Evolutionary conservation across 2,113 vertebrate species (phyloP).

Genomic region (Pampusana beccarii): DNA sequence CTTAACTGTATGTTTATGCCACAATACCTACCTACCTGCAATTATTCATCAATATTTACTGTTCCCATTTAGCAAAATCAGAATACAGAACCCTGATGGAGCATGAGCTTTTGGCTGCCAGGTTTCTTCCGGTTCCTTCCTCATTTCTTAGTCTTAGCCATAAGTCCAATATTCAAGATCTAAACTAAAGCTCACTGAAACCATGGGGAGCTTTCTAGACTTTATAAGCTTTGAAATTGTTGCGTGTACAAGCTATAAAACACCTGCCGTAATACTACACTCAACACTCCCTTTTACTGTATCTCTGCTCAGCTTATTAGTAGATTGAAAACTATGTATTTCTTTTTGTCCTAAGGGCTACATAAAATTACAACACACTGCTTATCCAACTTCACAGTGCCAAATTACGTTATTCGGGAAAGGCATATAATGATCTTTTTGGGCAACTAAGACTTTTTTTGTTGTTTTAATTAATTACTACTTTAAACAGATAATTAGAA

Average conservation of each 20-base stretch:
- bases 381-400: background rate
- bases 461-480: background rate
- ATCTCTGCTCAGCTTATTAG: background rate
- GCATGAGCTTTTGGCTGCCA: background rate
- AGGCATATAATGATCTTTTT: background rate
- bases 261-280: background rate
- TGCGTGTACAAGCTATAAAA: background rate
- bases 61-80: background rate
- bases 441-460: background rate
- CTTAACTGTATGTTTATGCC: background rate
- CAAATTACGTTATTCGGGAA: background rate
- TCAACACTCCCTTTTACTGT: background rate
- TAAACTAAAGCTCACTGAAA: background rate
- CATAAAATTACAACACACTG: background rate
- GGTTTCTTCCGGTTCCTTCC: background rate
- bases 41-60: background rate
- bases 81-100: background rate
- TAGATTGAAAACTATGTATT: background rate
- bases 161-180: background rate
- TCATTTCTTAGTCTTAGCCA: background rate
- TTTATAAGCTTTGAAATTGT: background rate
- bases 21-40: background rate
- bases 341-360: background rate
- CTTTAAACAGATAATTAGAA: background rate
- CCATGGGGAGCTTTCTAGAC: background rate